These are phyloP conservation scores for Sarcophaga rosellei DNA, from an alignment of 2,888 invertebrate species.

Conservation along the genomic window DNA sequence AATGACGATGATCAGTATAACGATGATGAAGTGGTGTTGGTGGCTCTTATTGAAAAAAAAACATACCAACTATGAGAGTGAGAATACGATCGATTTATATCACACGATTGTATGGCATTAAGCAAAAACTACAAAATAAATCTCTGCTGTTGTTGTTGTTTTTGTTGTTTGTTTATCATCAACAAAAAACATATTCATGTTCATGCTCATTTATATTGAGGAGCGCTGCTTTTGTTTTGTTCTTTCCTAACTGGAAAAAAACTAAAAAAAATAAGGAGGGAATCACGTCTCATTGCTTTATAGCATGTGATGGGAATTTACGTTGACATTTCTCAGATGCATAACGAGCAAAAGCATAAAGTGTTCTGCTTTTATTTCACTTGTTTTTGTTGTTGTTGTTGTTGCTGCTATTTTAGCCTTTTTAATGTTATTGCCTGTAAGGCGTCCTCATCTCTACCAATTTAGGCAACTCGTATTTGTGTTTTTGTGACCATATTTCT, in stretches of 20 bases:
- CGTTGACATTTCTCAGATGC: constrained; percentile 71
- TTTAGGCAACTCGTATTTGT: constrained; percentile 62
- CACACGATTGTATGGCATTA: constrained; percentile 69
- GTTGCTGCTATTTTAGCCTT: constrained; percentile 6
- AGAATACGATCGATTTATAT: constrained; percentile 70
- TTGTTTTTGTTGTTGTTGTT: constrained; percentile 34
- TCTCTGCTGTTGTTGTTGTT: no score
- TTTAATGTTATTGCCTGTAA: constrained; percentile 27
- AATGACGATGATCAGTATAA: background rate
- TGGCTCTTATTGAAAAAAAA: constrained; percentile 53
- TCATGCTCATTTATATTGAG: constrained; percentile 10
- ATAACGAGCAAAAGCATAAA: constrained; percentile 67
- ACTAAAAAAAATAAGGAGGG: constrained; percentile 39
- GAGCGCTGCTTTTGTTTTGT: background rate
- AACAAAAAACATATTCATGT: constrained; percentile 27
- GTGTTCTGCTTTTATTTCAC: constrained; percentile 32
- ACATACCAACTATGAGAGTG: constrained; percentile 63
- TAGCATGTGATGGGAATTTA: constrained; percentile 71
- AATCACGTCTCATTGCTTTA: constrained; percentile 70
- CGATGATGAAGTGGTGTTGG: constrained; percentile 20
- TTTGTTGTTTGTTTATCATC: no score
- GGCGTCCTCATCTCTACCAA: constrained; percentile 64
- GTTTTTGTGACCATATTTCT: constrained; percentile 53
- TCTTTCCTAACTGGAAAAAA: background rate
- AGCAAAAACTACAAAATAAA: constrained; percentile 18